Conservation (phyloP, 2,888 invertebrate genomes). For the Dioctria rufipes region DNA sequence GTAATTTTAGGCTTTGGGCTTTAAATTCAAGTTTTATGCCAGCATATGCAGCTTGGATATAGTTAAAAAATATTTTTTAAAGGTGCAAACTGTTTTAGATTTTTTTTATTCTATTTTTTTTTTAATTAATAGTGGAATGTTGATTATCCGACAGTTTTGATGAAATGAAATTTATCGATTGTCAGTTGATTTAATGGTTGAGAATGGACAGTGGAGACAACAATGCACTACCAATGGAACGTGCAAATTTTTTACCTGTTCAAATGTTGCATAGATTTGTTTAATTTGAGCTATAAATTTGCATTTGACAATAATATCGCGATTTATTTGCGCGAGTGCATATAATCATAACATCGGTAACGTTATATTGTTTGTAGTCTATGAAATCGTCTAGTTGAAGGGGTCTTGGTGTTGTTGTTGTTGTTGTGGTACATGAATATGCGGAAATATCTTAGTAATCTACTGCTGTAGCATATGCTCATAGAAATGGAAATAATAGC, state of each 20-base stretch:
- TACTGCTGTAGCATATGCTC: no score
- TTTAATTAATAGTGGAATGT: conserved; percentile 35
- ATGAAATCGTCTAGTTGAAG: no score
- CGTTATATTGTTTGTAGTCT: no score
- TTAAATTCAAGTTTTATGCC: background rate
- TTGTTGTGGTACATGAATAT: no score
- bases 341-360: background rate
- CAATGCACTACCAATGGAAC: no score
- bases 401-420: no score
- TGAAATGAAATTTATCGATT: conserved; percentile 31
- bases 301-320: conserved; percentile 37
- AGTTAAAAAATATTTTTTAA: background rate
- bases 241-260: background rate
- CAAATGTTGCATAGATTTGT: conserved; percentile 9
- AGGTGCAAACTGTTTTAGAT: conserved; percentile 33
- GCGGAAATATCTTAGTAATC: no score
- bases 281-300: conserved; percentile 42
- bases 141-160: conserved; percentile 31
- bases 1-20: background rate
- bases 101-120: conserved; percentile 7
- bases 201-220: background rate
- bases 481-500: no score
- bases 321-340: conserved; percentile 32
- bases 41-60: background rate
- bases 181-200: background rate